phyloP scores from a whole-genome alignment of 2,113 vertebrate species.

The Macroglossus sobrinus region DNA sequence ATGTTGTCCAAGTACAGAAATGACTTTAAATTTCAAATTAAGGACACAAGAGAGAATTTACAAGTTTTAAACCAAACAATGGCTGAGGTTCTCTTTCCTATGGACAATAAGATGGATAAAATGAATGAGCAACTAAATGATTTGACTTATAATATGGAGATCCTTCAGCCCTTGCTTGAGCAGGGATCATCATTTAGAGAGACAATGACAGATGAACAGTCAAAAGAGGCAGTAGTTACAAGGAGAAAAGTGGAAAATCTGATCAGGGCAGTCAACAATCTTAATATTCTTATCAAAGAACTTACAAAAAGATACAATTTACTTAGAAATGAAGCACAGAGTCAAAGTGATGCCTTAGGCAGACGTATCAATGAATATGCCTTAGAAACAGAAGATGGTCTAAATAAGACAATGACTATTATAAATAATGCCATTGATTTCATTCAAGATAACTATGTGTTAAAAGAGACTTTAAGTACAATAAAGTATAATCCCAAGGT shows the following conservation, averaged over 20 bases:
- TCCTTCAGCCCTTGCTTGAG: slow-evolving; percentile 84
- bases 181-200: slow-evolving; percentile 76
- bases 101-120: slow-evolving; percentile 81
- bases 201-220: slow-evolving; percentile 65
- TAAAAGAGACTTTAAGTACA: slow-evolving; percentile 62
- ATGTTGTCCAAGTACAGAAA: slow-evolving; percentile 78
- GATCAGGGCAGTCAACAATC: slow-evolving; percentile 56
- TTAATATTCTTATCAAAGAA: slow-evolving; percentile 75
- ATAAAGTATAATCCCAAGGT: slow-evolving; percentile 57
- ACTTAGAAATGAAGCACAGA: slow-evolving; percentile 79
- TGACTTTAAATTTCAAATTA: slow-evolving; percentile 78
- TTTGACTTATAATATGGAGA: slow-evolving; percentile 86
- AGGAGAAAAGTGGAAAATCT: slow-evolving; percentile 78
- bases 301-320: slow-evolving; percentile 75
- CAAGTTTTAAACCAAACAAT: slow-evolving; percentile 81
- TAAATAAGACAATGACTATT: slow-evolving; percentile 85
- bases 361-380: slow-evolving; percentile 76
- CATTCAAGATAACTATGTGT: slow-evolving; percentile 82
- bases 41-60: slow-evolving; percentile 75
- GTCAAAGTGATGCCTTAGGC: slow-evolving; percentile 71
- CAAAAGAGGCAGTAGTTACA: slow-evolving; percentile 67
- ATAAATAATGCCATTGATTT: slow-evolving; percentile 85
- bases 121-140: slow-evolving; percentile 87
- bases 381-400: slow-evolving; percentile 83
- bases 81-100: slow-evolving; percentile 75